Evolutionary conservation across 2,113 vertebrate genomes (phyloP).

Genomic region (Anolis sagrei): DNA sequence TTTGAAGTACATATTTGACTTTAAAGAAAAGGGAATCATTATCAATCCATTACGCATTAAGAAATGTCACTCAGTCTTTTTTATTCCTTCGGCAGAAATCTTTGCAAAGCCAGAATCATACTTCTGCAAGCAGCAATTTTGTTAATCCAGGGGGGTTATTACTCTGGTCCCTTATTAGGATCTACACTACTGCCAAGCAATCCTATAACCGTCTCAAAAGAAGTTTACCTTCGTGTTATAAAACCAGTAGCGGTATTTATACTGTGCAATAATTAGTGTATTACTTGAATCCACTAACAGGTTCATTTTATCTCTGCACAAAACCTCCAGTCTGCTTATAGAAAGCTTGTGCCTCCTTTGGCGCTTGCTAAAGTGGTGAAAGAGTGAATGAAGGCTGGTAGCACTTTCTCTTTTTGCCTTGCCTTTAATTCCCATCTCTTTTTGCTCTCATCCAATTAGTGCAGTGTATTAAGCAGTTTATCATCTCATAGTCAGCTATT

Average conservation of each 20-base stretch:
- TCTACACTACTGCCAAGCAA: slow-evolving; percentile 86
- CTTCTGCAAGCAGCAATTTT: slow-evolving; percentile 84
- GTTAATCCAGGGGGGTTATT: slow-evolving; percentile 85
- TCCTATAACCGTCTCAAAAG: slow-evolving; percentile 87
- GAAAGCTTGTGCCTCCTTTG: slow-evolving; percentile 90
- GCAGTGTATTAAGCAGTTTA: slow-evolving; percentile 99
- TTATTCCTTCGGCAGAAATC: slow-evolving; percentile 83
- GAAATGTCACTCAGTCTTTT: slow-evolving; percentile 85
- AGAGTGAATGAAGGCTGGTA: slow-evolving; percentile 93
- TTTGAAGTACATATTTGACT: slow-evolving; percentile 73
- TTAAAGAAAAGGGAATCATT: slow-evolving; percentile 79
- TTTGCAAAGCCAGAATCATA: slow-evolving; percentile 85
- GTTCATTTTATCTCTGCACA: slow-evolving; percentile 87
- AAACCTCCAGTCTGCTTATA: slow-evolving; percentile 91
- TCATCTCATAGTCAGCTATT: slow-evolving; percentile 99
- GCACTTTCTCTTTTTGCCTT: slow-evolving; percentile 92
- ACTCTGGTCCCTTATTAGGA: slow-evolving; percentile 84
- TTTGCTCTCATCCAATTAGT: slow-evolving; percentile 99
- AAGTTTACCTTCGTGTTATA: slow-evolving; percentile 88
- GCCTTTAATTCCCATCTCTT: slow-evolving; percentile 99
- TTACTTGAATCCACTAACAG: slow-evolving; percentile 87
- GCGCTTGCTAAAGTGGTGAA: slow-evolving; percentile 86
- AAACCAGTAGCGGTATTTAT: slow-evolving; percentile 88
- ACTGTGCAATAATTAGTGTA: slow-evolving; percentile 89
- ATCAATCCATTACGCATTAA: slow-evolving; percentile 80